Evolutionary conservation across 2,113 vertebrate species (phyloP).

Genomic region (Murina feae): DNA sequence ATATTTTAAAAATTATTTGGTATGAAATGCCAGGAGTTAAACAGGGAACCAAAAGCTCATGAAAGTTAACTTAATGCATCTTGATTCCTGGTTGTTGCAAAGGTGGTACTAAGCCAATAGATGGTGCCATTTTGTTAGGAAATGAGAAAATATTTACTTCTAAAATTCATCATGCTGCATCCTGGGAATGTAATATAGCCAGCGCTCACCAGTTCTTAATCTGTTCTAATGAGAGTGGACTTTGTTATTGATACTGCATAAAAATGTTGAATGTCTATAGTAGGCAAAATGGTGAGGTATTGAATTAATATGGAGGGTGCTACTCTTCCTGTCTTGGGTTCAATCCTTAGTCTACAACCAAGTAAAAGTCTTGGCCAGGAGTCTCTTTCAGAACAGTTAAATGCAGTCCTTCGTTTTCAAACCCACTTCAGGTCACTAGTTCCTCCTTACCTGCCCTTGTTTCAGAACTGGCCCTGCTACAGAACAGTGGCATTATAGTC

Average conservation of each 20-base stretch:
- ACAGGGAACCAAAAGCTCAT: background rate
- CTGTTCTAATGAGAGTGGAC: slow-evolving; percentile 28
- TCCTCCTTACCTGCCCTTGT: slow-evolving; percentile 35
- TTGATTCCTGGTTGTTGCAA: slow-evolving; percentile 39
- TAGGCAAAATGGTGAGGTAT: background rate
- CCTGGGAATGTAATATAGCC: slow-evolving; percentile 36
- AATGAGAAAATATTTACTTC: slow-evolving; percentile 29
- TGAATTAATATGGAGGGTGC: background rate
- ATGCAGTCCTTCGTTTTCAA: slow-evolving; percentile 44
- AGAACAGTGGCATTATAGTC: slow-evolving; percentile 20
- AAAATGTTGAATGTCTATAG: background rate
- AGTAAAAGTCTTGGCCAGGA: slow-evolving; percentile 13
- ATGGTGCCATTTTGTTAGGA: slow-evolving; percentile 74
- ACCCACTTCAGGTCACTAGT: slow-evolving; percentile 13
- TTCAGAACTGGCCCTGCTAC: slow-evolving; percentile 9
- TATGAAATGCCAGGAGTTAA: background rate
- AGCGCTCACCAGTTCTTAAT: slow-evolving; percentile 35
- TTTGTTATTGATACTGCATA: slow-evolving; percentile 48
- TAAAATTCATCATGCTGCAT: background rate
- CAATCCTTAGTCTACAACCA: background rate
- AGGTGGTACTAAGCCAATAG: slow-evolving; percentile 73
- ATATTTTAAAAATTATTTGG: slow-evolving; percentile 41
- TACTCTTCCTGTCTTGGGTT: background rate
- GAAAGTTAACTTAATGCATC: background rate
- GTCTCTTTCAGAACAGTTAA: slow-evolving; percentile 27